Conservation (phyloP, 2,113 vertebrate genomes). For the Hyaena hyaena region DNA sequence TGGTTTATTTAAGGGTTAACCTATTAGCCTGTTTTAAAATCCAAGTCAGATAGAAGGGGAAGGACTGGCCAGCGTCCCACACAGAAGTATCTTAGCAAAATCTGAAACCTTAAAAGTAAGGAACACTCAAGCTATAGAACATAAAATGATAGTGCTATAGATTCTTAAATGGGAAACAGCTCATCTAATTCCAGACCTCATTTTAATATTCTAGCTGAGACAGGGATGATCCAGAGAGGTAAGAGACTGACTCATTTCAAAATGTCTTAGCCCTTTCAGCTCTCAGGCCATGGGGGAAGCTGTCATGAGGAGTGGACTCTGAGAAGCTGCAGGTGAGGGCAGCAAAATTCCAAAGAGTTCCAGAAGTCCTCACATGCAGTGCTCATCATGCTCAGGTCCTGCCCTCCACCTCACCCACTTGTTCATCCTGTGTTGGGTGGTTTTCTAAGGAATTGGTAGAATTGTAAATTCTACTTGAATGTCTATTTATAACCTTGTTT, state of each 20-base stretch:
- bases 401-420: background rate
- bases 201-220: background rate
- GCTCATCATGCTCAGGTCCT: background rate
- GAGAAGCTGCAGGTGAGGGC: background rate
- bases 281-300: fast-evolving
- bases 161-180: background rate
- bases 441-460: background rate
- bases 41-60: background rate
- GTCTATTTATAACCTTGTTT: background rate
- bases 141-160: background rate
- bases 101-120: constrained; percentile 10
- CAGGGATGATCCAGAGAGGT: background rate
- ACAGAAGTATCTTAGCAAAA: background rate
- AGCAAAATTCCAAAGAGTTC: background rate
- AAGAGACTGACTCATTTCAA: background rate
- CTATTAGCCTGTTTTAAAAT: background rate
- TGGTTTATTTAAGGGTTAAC: background rate
- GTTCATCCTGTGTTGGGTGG: background rate
- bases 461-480: constrained; percentile 8
- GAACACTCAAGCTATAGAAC: background rate
- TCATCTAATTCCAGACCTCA: background rate
- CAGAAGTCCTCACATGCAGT: background rate
- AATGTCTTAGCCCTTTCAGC: background rate
- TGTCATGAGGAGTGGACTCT: background rate
- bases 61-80: background rate